Base-by-base conservation (phyloP, 2,113 vertebrate species). In the Ia io region DNA sequence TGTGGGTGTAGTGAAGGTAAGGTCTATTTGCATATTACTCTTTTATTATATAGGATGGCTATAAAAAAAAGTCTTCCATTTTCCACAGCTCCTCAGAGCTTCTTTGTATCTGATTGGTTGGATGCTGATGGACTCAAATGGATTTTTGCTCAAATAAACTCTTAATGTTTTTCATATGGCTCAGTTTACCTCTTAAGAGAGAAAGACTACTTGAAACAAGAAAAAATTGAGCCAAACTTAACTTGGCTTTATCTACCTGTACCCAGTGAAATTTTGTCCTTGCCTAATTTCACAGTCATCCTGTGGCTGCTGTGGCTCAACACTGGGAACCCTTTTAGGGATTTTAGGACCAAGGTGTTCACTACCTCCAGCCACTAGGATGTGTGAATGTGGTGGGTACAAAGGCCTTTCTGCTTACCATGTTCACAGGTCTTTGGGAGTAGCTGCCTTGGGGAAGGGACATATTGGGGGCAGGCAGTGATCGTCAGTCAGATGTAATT, bases 31-130 rank as follows among this genome's bases (percentile, higher is more conserved):
- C 20, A 56, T 56, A 56, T 56, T 56, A 56, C 18, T 56, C 20
- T 56, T 56, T 56, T 56, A 56, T 56, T 56, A 56, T 18, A 56
- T 56, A 56, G 18, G 18, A 22, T 74, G 35, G 37, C 78, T 74
- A 22, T 44, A 53, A 88, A 88, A 74, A 61, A 88, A 88, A 53
- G 12, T 56, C 44, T 65, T 53, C 84, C 56, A 65, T 82, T 82
- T 51, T 65, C 14, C 35, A 65, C 0, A 53, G 35, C 35, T 35
- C 2, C 14, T 82, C 37, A 25, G 77, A 71, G 22, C 30, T 88
- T 22, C 53, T 82, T 73, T 53, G 56, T n/a, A 44, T 42, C 44
- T 65, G 42, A 22, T 88, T 63, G 11, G 40, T 40, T 73, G 13
- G n/a, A 88, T 73, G 6, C 20, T 74, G 44, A 11, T 35, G 2